A percentile compares a stretch with the other conserved stretches of the same genome.
phyloP scores from a whole-genome alignment of 2,113 vertebrate genomes.

The Alectura lathami region DNA sequence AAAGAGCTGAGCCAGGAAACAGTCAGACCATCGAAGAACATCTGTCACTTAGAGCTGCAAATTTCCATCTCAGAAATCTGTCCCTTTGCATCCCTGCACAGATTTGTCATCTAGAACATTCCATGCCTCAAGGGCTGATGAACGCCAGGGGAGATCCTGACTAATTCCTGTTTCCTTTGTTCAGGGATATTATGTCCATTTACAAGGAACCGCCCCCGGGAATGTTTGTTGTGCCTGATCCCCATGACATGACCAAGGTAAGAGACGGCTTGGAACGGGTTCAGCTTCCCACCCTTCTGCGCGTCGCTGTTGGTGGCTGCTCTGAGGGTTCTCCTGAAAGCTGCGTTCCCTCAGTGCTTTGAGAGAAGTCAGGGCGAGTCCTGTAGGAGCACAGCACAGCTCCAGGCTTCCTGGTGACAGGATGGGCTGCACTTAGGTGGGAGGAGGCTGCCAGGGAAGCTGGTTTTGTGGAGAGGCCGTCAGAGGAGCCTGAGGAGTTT shows the following conservation, averaged over 20 bases:
- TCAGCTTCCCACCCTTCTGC: neutral
- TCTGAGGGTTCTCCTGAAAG: neutral
- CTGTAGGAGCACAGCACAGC: neutral
- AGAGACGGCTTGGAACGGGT: neutral
- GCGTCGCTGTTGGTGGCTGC: neutral
- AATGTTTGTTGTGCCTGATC: slow-evolving; percentile 99
- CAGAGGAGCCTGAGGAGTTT: neutral
- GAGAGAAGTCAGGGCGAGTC: neutral
- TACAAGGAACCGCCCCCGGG: slow-evolving; percentile 98
- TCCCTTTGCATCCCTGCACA: neutral
- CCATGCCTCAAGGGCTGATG: neutral
- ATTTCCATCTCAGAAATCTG: neutral
- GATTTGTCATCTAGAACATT: neutral
- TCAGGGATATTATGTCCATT: slow-evolving; percentile 98
- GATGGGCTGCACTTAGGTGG: neutral
- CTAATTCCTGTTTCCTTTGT: slow-evolving; percentile 29
- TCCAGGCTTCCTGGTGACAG: neutral
- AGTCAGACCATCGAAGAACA: neutral
- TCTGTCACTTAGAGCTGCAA: neutral
- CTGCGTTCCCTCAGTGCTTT: accelerated
- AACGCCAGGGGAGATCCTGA: neutral
- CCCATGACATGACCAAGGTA: slow-evolving; percentile 99
- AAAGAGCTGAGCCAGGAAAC: neutral
- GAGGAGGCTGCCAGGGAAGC: neutral
- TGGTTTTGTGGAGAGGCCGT: neutral